Percentiles rank a stretch among this genome's conserved stretches.
Evolutionary conservation across 2,113 vertebrate species (phyloP).

Genomic region (Festucalex cinctus): DNA sequence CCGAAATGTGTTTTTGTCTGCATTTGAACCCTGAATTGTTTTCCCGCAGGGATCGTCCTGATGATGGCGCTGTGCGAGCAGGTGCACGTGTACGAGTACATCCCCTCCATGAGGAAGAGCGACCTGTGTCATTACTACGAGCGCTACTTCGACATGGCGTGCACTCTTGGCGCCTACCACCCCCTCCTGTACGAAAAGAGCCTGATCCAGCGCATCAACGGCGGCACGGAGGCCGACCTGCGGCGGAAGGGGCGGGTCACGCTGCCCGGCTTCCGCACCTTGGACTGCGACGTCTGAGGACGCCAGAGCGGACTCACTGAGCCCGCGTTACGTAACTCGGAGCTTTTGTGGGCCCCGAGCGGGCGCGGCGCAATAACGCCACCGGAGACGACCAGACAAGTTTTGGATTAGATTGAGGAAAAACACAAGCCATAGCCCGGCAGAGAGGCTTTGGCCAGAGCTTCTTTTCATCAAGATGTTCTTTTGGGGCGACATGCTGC

Average conservation of each 20-base stretch:
- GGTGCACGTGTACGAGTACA: conserved; percentile 93
- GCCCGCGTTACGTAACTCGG: conserved; percentile 15
- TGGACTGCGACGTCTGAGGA: conserved; percentile 74
- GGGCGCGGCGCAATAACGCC: conserved; percentile 67
- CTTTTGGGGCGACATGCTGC: conserved; percentile 31
- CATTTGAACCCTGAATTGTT: not conserved
- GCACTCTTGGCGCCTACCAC: conserved; percentile 95
- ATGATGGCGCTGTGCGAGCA: conserved; percentile 95
- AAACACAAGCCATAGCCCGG: conserved; percentile 60
- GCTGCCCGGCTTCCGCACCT: conserved; percentile 84
- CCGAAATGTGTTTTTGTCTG: no score
- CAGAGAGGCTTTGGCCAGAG: conserved; percentile 24
- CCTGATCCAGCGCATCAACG: conserved; percentile 88
- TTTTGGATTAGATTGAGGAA: conserved; percentile 45
- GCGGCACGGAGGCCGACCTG: conserved; percentile 80
- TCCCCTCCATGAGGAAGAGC: conserved; percentile 89
- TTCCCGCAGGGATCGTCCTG: conserved; percentile 84
- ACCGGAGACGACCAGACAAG: conserved; percentile 35
- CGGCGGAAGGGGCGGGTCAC: conserved; percentile 85
- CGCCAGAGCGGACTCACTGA: conserved; percentile 25
- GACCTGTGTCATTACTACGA: conserved; percentile 98
- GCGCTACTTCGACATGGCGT: conserved; percentile 88
- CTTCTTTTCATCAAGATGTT: conserved; percentile 34
- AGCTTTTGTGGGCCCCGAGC: conserved; percentile 35
- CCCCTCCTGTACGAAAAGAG: conserved; percentile 94